Conservation (phyloP, 2,888 invertebrate species). For the Cenopis cana region DNA sequence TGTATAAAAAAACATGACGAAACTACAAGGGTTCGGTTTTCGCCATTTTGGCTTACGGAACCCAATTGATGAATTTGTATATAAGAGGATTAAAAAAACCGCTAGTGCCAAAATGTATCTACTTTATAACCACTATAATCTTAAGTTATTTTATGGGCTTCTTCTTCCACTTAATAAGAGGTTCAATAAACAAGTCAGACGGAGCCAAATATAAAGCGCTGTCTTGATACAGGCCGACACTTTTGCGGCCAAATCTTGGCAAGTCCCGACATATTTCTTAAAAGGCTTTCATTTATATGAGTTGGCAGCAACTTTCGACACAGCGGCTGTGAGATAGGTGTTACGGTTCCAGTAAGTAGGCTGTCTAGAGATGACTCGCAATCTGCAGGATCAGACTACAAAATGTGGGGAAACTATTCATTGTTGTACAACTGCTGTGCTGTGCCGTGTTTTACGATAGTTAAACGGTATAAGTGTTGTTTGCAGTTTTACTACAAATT, state of each 20-base stretch:
- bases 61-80: too few species aligned
- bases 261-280: conserved; percentile 35
- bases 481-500: too few species aligned
- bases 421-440: too few species aligned
- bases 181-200: conserved; percentile 15
- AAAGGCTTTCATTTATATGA: conserved; percentile 34
- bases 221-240: conserved; percentile 29
- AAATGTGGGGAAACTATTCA: too few species aligned
- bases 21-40: too few species aligned
- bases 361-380: not conserved
- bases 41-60: too few species aligned
- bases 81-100: too few species aligned
- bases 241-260: conserved; percentile 36
- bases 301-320: conserved; percentile 29
- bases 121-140: not conserved
- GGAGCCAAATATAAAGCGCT: conserved; percentile 35
- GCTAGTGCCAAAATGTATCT: too few species aligned
- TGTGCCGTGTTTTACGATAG: too few species aligned
- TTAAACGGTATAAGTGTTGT: too few species aligned
- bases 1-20: too few species aligned
- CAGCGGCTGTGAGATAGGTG: conserved; percentile 5
- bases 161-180: conserved; percentile 21
- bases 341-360: not conserved
- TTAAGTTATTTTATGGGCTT: not conserved
- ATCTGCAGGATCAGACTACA: not conserved